Evolutionary conservation across 2,797 vertebrate genomes (phyloP).

Genomic region (Sebastes paucispinis): DNA sequence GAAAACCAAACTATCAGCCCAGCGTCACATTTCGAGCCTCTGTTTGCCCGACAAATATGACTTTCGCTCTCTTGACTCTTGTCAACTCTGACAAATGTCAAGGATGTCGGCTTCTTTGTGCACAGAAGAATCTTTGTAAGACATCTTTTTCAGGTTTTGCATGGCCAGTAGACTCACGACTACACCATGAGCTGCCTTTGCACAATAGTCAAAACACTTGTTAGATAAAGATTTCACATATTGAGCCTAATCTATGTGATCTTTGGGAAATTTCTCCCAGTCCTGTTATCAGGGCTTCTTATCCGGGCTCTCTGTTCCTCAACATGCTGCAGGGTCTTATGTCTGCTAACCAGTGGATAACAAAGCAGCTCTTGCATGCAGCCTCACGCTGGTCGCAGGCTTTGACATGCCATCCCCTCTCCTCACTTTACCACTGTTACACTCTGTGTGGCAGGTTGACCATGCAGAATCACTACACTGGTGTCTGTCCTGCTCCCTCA

Average conservation of each 20-base stretch:
- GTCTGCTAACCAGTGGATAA: neutral
- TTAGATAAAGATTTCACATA: slow-evolving; percentile 56
- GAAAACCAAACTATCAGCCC: slow-evolving; percentile 48
- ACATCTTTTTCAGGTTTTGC: too few relatives aligned
- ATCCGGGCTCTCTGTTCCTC: slow-evolving; percentile 21
- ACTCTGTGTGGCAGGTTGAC: slow-evolving; percentile 31
- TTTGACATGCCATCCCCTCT: slow-evolving; percentile 30
- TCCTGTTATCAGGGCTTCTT: slow-evolving; percentile 40
- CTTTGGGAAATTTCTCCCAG: slow-evolving; percentile 20
- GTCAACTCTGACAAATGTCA: neutral
- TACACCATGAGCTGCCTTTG: neutral
- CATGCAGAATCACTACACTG: neutral
- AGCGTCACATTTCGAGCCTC: slow-evolving; percentile 62
- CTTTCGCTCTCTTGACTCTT: slow-evolving; percentile 9
- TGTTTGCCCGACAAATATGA: slow-evolving; percentile 58
- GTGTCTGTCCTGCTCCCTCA: neutral
- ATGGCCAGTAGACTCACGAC: neutral
- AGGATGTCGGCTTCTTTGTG: neutral
- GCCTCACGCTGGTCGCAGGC: slow-evolving; percentile 24
- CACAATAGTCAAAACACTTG: slow-evolving; percentile 31
- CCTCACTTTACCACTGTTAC: neutral
- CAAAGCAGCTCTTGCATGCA: neutral
- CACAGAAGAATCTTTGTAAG: neutral
- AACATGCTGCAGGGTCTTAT: slow-evolving; percentile 44
- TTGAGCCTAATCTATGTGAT: slow-evolving; percentile 34